Evolutionary conservation across 2,797 vertebrate species (phyloP), one percentile per base, ranked within the genome.

Genomic region (Borostomias antarcticus): DNA sequence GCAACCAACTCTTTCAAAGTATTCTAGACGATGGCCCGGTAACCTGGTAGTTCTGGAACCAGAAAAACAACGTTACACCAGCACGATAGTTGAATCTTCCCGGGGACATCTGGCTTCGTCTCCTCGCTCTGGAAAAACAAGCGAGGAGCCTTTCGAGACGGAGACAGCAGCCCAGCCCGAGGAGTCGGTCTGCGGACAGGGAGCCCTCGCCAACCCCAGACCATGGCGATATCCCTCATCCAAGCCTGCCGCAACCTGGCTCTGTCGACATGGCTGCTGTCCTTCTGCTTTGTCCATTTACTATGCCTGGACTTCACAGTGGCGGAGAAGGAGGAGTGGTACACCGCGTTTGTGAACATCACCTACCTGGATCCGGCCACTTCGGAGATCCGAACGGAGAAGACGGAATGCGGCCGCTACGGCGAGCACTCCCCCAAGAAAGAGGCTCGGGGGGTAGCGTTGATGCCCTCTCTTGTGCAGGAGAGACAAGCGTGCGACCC

Each of bases 291-390:
- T 87, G 95, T 98, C 74, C 96, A 97, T 92, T 84, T 98, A 88
- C 89, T 98, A 73, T 96, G 96, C 81, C 84, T 99, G 93, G 97
- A 98, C 92, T 96, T 98, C 82, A 96, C 97, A 4, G 97, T 96
- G 60, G 97, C 97, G 1, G 97, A 98, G 91, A 98, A 97, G 81
- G 96, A 99, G 86, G 97, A 99, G 70, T 99, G 97, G 97, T 99
- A 98, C 93, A 98, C 97, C 17, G 97, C 97, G 10, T 98, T 98
- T 78, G 96, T 99, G 71, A 98, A 98, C 92, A 95, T 98, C 87
- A 96, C 95, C 70, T 98, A 98, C 78, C 78, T 89, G 59, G 97
- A 98, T 82, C 95, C 96, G 7, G 82, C 82, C 43, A 90, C 86
- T 1, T 84, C 82, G 3, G 93, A 95, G 87, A 82, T 93, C 64